Evolutionary conservation across 2,888 invertebrate species (phyloP).

Genomic region (Tipula helvola): DNA sequence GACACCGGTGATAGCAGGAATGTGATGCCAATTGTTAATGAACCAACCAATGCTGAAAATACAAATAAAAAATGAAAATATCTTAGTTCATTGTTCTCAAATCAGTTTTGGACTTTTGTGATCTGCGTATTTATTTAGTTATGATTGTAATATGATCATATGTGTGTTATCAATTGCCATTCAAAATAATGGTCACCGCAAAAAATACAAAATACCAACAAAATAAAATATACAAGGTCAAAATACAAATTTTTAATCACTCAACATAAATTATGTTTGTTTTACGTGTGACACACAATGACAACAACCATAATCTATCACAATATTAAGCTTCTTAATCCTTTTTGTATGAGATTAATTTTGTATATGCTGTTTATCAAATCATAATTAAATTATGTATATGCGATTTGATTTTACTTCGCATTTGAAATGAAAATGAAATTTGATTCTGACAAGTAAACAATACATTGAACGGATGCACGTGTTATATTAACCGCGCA

Average conservation of each 20-base stretch:
- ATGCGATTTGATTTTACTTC: not conserved
- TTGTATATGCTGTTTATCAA: not conserved
- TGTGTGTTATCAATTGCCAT: not conserved
- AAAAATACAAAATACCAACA: not conserved
- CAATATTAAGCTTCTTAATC: not conserved
- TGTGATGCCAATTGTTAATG: constrained; percentile 75
- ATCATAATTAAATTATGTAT: not conserved
- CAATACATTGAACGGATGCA: not conserved
- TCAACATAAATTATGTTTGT: not conserved
- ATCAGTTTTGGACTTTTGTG: not conserved
- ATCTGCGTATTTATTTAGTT: not conserved
- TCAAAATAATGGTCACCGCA: not conserved
- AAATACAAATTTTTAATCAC: not conserved
- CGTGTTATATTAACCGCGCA: not conserved
- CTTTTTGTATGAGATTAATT: not conserved
- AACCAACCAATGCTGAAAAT: constrained; percentile 78
- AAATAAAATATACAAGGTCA: not conserved
- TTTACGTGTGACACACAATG: not conserved
- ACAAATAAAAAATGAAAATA: constrained; percentile 14
- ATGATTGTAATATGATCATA: too few relatives aligned
- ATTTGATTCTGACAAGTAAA: not conserved
- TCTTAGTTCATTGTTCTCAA: not conserved
- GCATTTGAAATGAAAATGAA: too few relatives aligned
- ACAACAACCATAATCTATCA: not conserved
- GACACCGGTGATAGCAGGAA: constrained; percentile 81